phyloP scores from a whole-genome alignment of 2,888 invertebrate species.

The Drosophila niveifrons region DNA sequence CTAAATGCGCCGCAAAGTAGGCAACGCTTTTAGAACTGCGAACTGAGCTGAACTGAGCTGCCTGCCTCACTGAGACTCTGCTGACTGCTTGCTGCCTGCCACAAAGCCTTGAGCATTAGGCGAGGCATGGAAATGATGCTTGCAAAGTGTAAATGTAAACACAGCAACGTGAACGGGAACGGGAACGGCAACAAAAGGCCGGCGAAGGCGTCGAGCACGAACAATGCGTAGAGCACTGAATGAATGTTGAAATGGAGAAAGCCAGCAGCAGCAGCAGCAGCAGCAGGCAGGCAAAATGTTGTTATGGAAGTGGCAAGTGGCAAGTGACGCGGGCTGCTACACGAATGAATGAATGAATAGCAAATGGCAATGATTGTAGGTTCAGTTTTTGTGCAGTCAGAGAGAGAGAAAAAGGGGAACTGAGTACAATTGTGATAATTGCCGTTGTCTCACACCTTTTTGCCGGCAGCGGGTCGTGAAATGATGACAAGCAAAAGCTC shows the following conservation, averaged over 20 bases:
- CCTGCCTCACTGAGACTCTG: neutral
- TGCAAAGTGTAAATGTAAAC: conserved; percentile 81
- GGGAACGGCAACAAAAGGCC: conserved; percentile 68
- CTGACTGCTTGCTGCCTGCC: conserved; percentile 22
- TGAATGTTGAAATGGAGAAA: conserved; percentile 39
- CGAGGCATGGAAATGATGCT: conserved; percentile 77
- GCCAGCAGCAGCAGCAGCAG: neutral
- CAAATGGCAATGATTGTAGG: conserved; percentile 59
- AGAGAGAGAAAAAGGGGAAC: neutral
- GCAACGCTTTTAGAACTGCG: conserved; percentile 51
- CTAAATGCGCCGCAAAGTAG: conserved; percentile 81
- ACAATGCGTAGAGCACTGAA: conserved; percentile 75
- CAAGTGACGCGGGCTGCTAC: conserved; percentile 22
- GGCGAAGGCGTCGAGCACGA: conserved; percentile 74
- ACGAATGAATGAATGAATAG: conserved; percentile 66
- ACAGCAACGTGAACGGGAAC: conserved; percentile 41
- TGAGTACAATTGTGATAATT: conserved; percentile 77
- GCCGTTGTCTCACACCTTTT: conserved; percentile 79
- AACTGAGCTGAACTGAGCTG: conserved; percentile 1
- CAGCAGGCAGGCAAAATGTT: neutral
- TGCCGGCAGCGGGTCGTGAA: conserved; percentile 72
- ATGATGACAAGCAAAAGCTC: conserved; percentile 80
- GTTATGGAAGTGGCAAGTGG: conserved; percentile 16
- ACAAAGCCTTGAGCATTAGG: conserved; percentile 63
- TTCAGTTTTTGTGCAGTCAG: conserved; percentile 21